Conservation (phyloP, 2,113 vertebrate genomes). For the Gasterosteus aculeatus region DNA sequence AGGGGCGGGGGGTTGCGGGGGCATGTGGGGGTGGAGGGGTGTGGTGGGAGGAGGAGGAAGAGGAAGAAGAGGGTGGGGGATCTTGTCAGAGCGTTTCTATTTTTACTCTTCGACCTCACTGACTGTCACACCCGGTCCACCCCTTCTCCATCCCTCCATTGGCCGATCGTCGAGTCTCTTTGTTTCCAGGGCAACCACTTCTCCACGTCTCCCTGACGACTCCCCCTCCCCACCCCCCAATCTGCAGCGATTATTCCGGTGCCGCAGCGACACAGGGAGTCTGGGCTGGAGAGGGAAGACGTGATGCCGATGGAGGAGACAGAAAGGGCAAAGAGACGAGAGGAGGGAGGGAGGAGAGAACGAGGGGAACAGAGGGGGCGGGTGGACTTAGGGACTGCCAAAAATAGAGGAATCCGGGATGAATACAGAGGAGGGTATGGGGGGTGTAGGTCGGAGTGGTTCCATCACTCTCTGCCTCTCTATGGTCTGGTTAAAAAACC, state of each 20-base stretch:
- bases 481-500: constrained; percentile 1
- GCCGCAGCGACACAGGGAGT: constrained; percentile 56
- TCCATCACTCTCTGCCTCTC: not conserved
- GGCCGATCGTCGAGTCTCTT: constrained; percentile 61
- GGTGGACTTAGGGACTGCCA: not conserved
- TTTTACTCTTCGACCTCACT: constrained; percentile 72
- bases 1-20: not conserved
- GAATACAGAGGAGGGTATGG: constrained; percentile 20
- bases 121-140: constrained; percentile 76
- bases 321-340: constrained; percentile 40
- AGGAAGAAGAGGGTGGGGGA: constrained; percentile 39
- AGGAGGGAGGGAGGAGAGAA: not conserved
- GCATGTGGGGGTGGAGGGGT: not conserved
- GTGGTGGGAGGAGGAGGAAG: constrained; percentile 2
- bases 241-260: constrained; percentile 54
- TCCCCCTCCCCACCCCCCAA: constrained; percentile 1
- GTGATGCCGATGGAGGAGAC: constrained; percentile 45
- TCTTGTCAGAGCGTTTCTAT: constrained; percentile 77
- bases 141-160: constrained; percentile 62
- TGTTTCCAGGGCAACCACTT: constrained; percentile 75
- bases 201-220: constrained; percentile 74
- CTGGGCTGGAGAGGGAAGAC: constrained; percentile 37
- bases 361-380: not conserved
- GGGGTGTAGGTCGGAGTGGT: constrained; percentile 13
- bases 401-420: constrained; percentile 6